phyloP scores from a whole-genome alignment of 2,888 invertebrate species.

The Eupithecia tripunctaria region DNA sequence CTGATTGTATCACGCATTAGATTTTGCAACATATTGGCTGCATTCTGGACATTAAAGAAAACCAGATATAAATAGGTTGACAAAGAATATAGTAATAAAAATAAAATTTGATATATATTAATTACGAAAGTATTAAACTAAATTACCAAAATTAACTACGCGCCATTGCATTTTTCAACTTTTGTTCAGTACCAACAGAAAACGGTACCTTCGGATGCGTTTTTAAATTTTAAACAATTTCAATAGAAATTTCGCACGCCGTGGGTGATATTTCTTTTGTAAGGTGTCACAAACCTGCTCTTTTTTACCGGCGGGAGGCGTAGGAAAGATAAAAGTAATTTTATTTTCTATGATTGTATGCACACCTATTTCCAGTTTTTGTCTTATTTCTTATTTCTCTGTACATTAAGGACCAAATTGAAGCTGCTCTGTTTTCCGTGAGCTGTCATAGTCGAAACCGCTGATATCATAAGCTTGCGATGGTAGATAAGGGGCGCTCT shows the following conservation, averaged over 20 bases:
- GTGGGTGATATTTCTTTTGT: not conserved
- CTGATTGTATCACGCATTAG: not conserved
- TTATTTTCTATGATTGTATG: not conserved
- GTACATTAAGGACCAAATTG: not conserved
- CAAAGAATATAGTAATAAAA: too few relatives aligned
- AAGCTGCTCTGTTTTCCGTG: not conserved
- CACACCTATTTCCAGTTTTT: not conserved
- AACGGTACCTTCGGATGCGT: not conserved
- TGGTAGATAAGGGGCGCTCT: conserved; percentile 51
- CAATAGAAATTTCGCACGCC: not conserved
- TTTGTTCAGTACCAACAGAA: not conserved
- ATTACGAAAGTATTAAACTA: too few relatives aligned
- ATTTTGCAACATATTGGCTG: not conserved
- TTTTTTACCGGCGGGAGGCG: not conserved
- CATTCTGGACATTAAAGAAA: not conserved
- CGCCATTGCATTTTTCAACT: not conserved
- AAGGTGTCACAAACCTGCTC: not conserved
- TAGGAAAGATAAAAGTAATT: not conserved
- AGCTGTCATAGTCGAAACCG: not conserved
- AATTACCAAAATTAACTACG: too few relatives aligned
- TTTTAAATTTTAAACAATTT: not conserved
- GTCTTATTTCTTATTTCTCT: not conserved
- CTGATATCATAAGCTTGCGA: conserved; percentile 1
- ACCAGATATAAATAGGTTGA: not conserved
- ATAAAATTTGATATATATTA: too few relatives aligned